Evolutionary conservation across 2,113 vertebrate genomes (phyloP).

Genomic region (Cairina moschata): DNA sequence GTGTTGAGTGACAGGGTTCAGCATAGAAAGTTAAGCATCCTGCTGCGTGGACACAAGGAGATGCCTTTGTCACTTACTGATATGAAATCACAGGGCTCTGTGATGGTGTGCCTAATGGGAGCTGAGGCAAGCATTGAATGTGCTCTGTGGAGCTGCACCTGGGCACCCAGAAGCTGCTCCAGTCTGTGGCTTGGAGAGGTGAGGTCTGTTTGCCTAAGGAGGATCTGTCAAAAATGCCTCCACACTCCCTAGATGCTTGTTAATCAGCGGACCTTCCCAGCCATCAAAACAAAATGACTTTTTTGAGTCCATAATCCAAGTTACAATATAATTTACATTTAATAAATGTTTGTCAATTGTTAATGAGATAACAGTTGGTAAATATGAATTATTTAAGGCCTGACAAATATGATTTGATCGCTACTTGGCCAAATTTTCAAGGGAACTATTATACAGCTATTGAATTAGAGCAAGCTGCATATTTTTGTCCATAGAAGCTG

Average conservation of each 20-base stretch:
- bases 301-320: not conserved
- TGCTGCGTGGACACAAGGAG: not conserved
- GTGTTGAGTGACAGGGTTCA: not conserved
- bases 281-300: not conserved
- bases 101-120: not conserved
- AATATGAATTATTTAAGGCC: conserved; percentile 51
- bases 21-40: not conserved
- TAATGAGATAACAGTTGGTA: conserved; percentile 42
- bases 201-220: not conserved
- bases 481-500: not conserved
- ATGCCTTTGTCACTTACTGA: not conserved
- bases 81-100: not conserved
- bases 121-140: not conserved
- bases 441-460: not conserved
- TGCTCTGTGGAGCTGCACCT: not conserved
- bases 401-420: conserved; percentile 37
- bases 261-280: not conserved
- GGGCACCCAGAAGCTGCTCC: not conserved
- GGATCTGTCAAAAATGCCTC: not conserved
- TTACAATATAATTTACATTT: conserved; percentile 19
- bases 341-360: conserved; percentile 38
- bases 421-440: conserved; percentile 28
- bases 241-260: not conserved
- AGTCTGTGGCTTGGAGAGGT: not conserved
- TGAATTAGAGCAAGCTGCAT: not conserved